Conservation (phyloP, 1,140 invertebrate genomes). For the Brachystomella parvula region DNA sequence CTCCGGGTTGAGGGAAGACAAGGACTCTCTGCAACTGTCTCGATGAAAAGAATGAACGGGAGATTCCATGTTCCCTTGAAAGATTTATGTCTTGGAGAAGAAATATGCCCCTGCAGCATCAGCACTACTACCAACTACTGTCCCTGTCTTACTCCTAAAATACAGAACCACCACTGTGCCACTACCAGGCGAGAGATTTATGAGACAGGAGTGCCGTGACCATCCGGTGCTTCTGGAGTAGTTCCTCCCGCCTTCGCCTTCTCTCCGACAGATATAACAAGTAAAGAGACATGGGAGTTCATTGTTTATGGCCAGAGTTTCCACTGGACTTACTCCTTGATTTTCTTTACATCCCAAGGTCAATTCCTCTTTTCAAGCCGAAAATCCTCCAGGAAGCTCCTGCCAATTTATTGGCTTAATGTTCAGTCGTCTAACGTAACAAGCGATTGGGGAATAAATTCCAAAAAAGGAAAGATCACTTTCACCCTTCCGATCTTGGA, state of each 20-base stretch:
- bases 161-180: background rate
- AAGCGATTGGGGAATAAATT: no score
- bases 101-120: constrained; percentile 3
- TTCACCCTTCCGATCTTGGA: no score
- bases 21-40: constrained; percentile 3
- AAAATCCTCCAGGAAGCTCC: background rate
- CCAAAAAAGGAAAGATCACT: no score
- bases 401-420: background rate
- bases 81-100: constrained; percentile 19
- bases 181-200: constrained; percentile 19
- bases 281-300: no score
- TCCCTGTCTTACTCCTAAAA: no score
- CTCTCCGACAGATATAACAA: no score
- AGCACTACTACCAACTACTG: no score
- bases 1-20: background rate
- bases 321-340: background rate
- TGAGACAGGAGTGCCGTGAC: constrained; percentile 29
- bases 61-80: background rate
- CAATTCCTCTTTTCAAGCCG: background rate
- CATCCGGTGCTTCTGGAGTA: constrained; percentile 19
- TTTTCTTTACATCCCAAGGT: background rate
- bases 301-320: background rate
- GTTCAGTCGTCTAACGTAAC: no score
- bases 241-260: constrained; percentile 1
- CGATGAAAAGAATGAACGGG: background rate